A percentile compares a stretch with the other conserved stretches of the same genome.
These are phyloP conservation scores for Mormyrus hasselquistii DNA, from an alignment of 2,797 vertebrate species.

Conservation along the genomic window DNA sequence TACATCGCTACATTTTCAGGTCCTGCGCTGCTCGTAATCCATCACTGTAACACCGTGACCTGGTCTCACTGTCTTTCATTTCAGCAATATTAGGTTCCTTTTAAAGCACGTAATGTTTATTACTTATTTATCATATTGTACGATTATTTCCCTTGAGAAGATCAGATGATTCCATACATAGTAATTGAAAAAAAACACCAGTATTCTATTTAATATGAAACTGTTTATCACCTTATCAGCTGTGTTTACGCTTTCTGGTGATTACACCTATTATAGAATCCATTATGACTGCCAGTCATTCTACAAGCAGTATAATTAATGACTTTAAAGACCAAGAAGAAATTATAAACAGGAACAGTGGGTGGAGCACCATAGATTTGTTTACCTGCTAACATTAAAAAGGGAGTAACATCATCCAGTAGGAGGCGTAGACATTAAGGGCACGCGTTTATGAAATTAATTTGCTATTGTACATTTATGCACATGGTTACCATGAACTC, in stretches of 20 bases:
- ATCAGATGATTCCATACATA: not conserved
- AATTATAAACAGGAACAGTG: not conserved
- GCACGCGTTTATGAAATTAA: not conserved
- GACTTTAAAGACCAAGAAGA: constrained; percentile 1
- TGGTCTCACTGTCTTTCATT: not conserved
- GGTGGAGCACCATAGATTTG: not conserved
- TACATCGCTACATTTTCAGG: not conserved
- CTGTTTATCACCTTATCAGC: not conserved
- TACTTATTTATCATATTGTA: not conserved
- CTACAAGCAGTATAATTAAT: not conserved
- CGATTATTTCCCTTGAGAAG: not conserved
- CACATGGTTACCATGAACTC: not conserved
- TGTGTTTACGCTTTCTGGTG: not conserved
- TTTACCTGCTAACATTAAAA: not conserved
- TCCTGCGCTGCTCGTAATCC: not conserved
- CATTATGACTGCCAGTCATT: not conserved
- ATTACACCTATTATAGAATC: not conserved
- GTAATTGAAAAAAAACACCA: not conserved
- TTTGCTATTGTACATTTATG: not conserved
- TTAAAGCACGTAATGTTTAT: not conserved
- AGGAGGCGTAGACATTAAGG: not conserved
- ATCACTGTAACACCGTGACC: not conserved
- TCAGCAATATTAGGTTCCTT: not conserved
- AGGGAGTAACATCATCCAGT: not conserved
- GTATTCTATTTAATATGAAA: not conserved